These are phyloP conservation scores for Amblyraja radiata DNA, from an alignment of 2,797 vertebrate species.

Conservation along the genomic window DNA sequence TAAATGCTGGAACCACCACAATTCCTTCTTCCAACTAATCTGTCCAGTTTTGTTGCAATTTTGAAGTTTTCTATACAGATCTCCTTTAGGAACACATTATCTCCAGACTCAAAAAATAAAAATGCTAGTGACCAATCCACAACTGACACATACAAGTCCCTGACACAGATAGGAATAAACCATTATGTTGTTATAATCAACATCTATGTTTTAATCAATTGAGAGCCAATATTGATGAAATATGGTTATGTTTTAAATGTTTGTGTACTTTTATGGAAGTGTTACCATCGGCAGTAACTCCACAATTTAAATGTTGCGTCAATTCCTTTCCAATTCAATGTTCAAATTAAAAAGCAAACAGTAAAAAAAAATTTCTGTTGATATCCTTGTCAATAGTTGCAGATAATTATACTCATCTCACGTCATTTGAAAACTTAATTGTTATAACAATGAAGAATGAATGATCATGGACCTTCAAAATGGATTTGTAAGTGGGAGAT, in stretches of 20 bases:
- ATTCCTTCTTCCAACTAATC: too few species aligned
- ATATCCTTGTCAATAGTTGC: not conserved
- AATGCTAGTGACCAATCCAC: too few species aligned
- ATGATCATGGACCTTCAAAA: conserved; percentile 22
- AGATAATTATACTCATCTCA: not conserved
- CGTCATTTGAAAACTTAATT: conserved; percentile 17
- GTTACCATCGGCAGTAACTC: not conserved
- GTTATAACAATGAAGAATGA: not conserved
- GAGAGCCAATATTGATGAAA: not conserved
- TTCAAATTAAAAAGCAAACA: not conserved
- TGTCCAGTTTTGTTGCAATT: too few species aligned
- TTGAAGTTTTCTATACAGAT: too few species aligned
- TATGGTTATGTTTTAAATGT: not conserved
- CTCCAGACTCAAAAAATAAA: too few species aligned
- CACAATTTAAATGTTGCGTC: not conserved
- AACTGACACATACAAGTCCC: too few species aligned
- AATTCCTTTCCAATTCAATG: not conserved
- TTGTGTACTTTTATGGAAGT: not conserved
- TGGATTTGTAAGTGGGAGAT: conserved; percentile 19
- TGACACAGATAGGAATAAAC: too few species aligned
- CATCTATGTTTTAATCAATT: too few species aligned
- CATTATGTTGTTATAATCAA: too few species aligned
- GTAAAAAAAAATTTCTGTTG: not conserved
- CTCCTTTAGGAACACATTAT: too few species aligned
- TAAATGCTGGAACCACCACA: too few species aligned